Conservation (phyloP, 2,888 invertebrate species). For the Tethea ocularis region DNA sequence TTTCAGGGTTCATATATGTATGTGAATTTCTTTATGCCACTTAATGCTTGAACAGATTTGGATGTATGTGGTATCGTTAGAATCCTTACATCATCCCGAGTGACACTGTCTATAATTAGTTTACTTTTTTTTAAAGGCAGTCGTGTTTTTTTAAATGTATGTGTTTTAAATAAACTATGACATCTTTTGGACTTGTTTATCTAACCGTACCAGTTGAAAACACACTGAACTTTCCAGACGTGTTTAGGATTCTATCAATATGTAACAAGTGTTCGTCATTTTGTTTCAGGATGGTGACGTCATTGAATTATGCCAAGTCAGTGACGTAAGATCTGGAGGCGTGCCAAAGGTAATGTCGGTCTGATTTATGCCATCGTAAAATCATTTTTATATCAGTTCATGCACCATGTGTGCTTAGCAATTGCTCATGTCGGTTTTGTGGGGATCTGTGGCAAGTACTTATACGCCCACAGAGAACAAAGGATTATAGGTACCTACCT, state of each 20-base stretch:
- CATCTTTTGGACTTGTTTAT: too few species aligned
- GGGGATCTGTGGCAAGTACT: not conserved
- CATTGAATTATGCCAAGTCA: slow-evolving; percentile 98
- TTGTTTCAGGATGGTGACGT: slow-evolving; percentile 97
- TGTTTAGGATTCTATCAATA: not conserved
- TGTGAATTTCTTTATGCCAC: too few species aligned
- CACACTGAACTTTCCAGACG: too few species aligned
- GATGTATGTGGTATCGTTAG: too few species aligned
- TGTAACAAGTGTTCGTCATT: slow-evolving; percentile 9
- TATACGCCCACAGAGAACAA: not conserved
- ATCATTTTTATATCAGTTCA: slow-evolving; percentile 10
- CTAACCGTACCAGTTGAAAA: too few species aligned
- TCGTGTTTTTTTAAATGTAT: too few species aligned
- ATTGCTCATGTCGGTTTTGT: not conserved
- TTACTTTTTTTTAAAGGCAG: too few species aligned
- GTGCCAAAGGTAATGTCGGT: slow-evolving; percentile 90
- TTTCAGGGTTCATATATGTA: too few species aligned
- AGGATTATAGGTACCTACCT: not conserved
- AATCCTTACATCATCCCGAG: too few species aligned
- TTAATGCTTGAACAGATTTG: too few species aligned
- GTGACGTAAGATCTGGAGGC: slow-evolving; percentile 97
- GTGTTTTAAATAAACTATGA: too few species aligned
- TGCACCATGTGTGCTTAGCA: slow-evolving; percentile 6
- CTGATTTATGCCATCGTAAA: slow-evolving; percentile 1
- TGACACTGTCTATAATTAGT: too few species aligned